phyloP scores from a whole-genome alignment of 2,888 invertebrate species.

The Subacronicta megacephala region DNA sequence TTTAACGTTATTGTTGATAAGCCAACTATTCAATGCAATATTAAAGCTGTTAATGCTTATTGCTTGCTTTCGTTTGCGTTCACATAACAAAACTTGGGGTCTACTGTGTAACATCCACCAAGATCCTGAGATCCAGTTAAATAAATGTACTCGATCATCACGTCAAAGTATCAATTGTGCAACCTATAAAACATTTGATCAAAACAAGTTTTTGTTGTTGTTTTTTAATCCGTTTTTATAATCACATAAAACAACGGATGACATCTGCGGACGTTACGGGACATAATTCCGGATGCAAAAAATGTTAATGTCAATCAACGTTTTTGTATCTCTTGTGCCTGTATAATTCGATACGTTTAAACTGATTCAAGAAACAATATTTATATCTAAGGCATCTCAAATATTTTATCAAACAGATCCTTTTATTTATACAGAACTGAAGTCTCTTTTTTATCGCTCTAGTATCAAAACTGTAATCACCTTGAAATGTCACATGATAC shows the following conservation, averaged over 20 bases:
- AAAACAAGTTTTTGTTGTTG: slow-evolving; percentile 46
- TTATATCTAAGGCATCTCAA: slow-evolving; percentile 22
- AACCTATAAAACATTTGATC: slow-evolving; percentile 35
- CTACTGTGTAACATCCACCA: no score
- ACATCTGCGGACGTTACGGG: slow-evolving; percentile 69
- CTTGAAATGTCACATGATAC: slow-evolving; percentile 72
- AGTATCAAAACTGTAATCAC: slow-evolving; percentile 61
- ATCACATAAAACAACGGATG: slow-evolving; percentile 59
- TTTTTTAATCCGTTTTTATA: slow-evolving; percentile 45
- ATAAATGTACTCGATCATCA: slow-evolving; percentile 5
- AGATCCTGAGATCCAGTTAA: no score
- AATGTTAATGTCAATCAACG: slow-evolving; percentile 49
- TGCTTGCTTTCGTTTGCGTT: no score
- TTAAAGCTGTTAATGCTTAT: no score
- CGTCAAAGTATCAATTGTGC: slow-evolving; percentile 29
- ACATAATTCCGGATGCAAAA: slow-evolving; percentile 64
- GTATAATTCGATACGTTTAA: slow-evolving; percentile 45
- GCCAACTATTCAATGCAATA: no score
- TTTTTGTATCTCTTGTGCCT: slow-evolving; percentile 41
- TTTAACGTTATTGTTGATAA: no score
- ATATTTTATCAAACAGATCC: slow-evolving; percentile 21
- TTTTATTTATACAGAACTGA: slow-evolving; percentile 20
- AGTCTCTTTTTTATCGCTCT: slow-evolving; percentile 46
- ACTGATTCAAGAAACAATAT: slow-evolving; percentile 8
- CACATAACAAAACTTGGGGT: no score